Base-by-base conservation (phyloP, 2,888 invertebrate genomes). In the Phaonia tiefii region DNA sequence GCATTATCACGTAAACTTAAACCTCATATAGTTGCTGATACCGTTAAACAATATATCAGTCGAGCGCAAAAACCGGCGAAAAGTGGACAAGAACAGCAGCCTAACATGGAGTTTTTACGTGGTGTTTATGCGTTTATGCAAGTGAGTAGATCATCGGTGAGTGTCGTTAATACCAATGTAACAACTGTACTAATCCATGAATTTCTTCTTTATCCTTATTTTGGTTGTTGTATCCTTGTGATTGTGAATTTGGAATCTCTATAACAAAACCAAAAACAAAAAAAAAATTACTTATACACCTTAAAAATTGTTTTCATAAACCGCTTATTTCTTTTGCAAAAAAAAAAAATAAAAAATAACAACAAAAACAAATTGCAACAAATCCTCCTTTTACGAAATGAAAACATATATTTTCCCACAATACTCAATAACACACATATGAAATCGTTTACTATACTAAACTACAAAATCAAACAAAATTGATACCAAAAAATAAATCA, bases 131-230 rank as follows among this genome's bases (percentile, higher is more conserved):
- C 91, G 89, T 91, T 91, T 90, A 91, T 91, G 91, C 91, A 91
- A 91, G 91, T 91, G 90, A 91, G 91, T 91, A 91, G 91, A 91
- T 91, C 91, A 90, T 91, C 91, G 91, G 91, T 91, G 89, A 91
- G 91, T 91, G 90, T 91, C 89, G 87, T 85, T 88, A 85, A 87
- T 86, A 87, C 88, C 88, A 89, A 83, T 88, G 88, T 90, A 90
- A 89, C 89, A 88, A 87, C 83, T 86, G 85, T 90, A 90, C 90
- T 90, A 90, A 91, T 90, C 91, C 90, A 90, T 90, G 88, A 88
- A 89, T 89, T 86, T 88, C 88, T 86, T 88, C 88, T 89, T 86
- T 86, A 86, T 85, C 75, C 86, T 88, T 79, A 83, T 71, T 83
- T 63, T 60, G 60, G 66, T 77, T 86, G 86, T 86, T 87, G 80